Evolutionary conservation across 2,113 vertebrate species (phyloP), one percentile per base, ranked within the genome.

Genomic region (Promerops cafer): DNA sequence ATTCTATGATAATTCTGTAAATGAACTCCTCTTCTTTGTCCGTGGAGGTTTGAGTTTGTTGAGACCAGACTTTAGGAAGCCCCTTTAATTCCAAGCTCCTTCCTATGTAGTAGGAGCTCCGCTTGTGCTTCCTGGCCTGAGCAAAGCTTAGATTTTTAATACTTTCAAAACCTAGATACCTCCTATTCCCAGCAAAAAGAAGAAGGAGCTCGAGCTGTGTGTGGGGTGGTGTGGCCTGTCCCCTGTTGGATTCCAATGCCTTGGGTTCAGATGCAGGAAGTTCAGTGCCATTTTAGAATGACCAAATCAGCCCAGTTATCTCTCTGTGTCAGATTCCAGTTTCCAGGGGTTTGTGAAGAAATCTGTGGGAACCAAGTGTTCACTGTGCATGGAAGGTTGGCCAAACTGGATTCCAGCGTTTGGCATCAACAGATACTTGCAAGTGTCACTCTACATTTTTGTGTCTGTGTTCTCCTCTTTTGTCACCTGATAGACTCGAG

Each of bases 341-440:
- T 89, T 77, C 19, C 39, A 64, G 69, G 26, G 31, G 3, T 4
- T 20, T 7, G 1, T 26, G 52, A 19, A 14, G 79, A n/a, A 74
- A 64, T n/a, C 63, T 42, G 13, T 52, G 44, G 17, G 33, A 72
- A 4, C 21, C 2, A 4, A 6, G 4, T 13, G 16, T 35, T 54
- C 1, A 0, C 16, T 35, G 31, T 31, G 16, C 10, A 0, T 9
- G 27, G 35, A 40, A 28, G 30, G 7, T 1, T 66, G 53, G 61
- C 49, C 50, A 49, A 31, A 6, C 21, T 42, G 57, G 37, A 50
- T 63, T 57, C 57, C 33, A 40, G 33, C 18, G 18, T 52, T 26
- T 27, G 37, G 16, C 47, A 17, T n/a, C 24, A 7, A 4, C 4
- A 27, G 21, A 18, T 33, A 12, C 18, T 21, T 77, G n/a, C 6